Percentiles rank a stretch among this genome's conserved stretches.
phyloP scores from a whole-genome alignment of 2,113 vertebrate species.

The Onychostruthus taczanowskii region DNA sequence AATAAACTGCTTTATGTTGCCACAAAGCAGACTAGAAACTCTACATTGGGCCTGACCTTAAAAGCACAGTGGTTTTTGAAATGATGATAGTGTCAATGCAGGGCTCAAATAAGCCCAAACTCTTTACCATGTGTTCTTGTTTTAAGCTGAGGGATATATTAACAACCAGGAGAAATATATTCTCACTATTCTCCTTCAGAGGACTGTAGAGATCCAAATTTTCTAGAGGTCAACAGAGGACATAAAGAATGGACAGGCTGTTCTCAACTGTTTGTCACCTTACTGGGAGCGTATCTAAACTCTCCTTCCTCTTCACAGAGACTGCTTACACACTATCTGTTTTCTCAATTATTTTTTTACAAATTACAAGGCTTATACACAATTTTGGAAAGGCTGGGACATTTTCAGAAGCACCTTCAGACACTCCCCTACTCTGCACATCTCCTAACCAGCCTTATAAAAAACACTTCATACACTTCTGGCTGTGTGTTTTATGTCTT shows the following conservation, averaged over 20 bases:
- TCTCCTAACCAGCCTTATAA: neutral
- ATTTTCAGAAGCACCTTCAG: neutral
- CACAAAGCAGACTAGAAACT: neutral
- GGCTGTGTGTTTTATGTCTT: neutral
- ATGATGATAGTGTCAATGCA: neutral
- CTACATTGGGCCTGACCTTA: neutral
- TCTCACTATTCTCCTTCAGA: neutral
- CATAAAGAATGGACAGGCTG: neutral
- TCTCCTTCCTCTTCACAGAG: neutral
- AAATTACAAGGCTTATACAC: neutral
- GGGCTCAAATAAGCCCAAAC: neutral
- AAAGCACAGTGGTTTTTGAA: neutral
- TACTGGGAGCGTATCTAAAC: neutral
- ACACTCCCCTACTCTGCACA: neutral
- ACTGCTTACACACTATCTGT: neutral
- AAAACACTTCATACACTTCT: neutral
- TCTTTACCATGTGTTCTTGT: neutral
- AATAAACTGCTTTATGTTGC: neutral
- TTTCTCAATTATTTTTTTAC: neutral
- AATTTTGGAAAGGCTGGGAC: neutral
- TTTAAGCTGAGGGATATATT: neutral
- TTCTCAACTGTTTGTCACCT: neutral
- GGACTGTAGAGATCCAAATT: neutral
- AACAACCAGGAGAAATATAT: neutral
- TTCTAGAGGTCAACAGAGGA: neutral